phyloP scores from a whole-genome alignment of 2,797 vertebrate species.

The Sardinella longiceps region DNA sequence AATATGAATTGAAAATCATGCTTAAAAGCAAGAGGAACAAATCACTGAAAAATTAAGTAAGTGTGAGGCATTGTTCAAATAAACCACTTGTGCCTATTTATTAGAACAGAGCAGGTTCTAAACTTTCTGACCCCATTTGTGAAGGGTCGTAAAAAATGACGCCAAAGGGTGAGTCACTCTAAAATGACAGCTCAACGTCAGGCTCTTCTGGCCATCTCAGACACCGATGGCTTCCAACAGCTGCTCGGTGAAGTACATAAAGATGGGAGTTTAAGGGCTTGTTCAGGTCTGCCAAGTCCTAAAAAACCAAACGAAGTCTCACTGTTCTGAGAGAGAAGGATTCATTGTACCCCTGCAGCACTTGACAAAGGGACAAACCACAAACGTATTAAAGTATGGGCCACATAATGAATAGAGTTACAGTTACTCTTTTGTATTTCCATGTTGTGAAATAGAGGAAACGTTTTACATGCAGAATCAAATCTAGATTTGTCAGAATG shows the following conservation, averaged over 20 bases:
- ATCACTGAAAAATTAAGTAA: neutral
- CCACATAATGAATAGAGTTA: neutral
- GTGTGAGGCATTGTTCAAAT: neutral
- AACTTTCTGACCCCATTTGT: conserved; percentile 22
- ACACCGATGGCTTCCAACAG: conserved; percentile 9
- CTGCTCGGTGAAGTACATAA: conserved; percentile 13
- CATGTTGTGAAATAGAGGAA: neutral
- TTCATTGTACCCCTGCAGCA: neutral
- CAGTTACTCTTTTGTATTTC: neutral
- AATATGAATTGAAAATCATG: neutral
- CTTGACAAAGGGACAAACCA: neutral
- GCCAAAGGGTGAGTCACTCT: conserved; percentile 5
- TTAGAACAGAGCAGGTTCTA: neutral
- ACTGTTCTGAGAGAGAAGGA: neutral
- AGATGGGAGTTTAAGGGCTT: neutral
- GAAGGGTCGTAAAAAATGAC: neutral
- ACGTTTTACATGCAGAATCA: neutral
- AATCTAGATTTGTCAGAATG: neutral
- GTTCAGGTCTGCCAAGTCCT: neutral
- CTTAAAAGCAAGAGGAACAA: neutral
- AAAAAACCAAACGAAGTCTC: neutral
- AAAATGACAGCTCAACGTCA: conserved; percentile 19
- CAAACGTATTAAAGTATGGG: neutral
- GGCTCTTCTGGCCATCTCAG: neutral
- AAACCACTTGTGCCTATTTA: neutral